These are phyloP conservation scores for Procambarus virginalis DNA, from an alignment of 1,140 invertebrate species.

Conservation along the genomic window DNA sequence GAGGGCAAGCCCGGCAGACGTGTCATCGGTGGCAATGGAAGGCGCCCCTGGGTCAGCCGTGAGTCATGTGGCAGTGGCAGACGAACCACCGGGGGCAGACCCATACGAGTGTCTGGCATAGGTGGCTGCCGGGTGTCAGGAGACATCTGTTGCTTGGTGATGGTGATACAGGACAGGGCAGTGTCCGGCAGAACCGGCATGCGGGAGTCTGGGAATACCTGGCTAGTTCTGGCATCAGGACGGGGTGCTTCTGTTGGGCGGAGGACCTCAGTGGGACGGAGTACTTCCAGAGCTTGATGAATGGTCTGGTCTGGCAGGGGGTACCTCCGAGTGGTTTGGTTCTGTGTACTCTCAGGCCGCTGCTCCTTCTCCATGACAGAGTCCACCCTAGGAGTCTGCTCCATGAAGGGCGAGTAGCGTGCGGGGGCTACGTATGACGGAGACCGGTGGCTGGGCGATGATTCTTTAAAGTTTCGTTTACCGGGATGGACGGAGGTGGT, in stretches of 20 bases:
- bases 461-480: neutral
- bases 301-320: conserved; percentile 9
- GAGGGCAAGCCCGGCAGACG: conserved; percentile 28
- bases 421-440: conserved; percentile 15
- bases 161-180: conserved; percentile 44
- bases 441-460: conserved; percentile 6
- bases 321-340: conserved; percentile 7
- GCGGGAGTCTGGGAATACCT: conserved; percentile 54
- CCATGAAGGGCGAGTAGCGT: neutral
- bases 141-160: conserved; percentile 50
- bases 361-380: conserved; percentile 59
- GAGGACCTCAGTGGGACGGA: neutral
- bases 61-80: conserved; percentile 44
- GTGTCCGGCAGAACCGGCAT: conserved; percentile 56
- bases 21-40: conserved; percentile 40
- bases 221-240: conserved; percentile 27
- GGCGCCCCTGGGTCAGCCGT: conserved; percentile 26
- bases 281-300: neutral
- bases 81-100: conserved; percentile 33
- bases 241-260: conserved; percentile 19
- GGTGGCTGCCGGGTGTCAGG: conserved; percentile 43
- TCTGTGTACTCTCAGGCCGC: conserved; percentile 57
- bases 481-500: neutral
- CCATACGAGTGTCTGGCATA: conserved; percentile 43
- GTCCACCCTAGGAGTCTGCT: conserved; percentile 49